phyloP scores from a whole-genome alignment of 2,113 vertebrate species.

The Percina caprodes region DNA sequence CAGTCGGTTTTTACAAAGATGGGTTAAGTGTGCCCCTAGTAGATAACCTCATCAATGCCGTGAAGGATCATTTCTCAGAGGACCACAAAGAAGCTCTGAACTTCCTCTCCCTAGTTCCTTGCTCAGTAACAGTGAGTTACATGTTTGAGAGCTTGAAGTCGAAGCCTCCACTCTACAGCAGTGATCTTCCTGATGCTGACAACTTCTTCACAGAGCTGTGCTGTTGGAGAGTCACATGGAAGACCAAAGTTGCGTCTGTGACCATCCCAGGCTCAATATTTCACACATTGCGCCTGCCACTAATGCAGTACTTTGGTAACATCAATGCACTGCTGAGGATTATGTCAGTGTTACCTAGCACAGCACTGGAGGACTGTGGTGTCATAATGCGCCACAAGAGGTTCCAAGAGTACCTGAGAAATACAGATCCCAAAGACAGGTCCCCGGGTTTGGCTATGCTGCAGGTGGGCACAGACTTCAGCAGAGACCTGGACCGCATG shows the following conservation, averaged over 20 bases:
- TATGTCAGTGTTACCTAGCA: conserved; percentile 91
- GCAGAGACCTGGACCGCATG: conserved; percentile 85
- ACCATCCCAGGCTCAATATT: conserved; percentile 93
- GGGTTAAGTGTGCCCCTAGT: conserved; percentile 90
- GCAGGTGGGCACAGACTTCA: conserved; percentile 83
- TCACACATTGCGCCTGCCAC: conserved; percentile 91
- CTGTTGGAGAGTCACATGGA: conserved; percentile 98
- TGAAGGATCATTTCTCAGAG: conserved; percentile 97
- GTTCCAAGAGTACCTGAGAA: conserved; percentile 90
- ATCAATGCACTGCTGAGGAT: conserved; percentile 93
- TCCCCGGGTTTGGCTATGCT: conserved; percentile 90
- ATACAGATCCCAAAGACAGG: conserved; percentile 87
- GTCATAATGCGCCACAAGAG: conserved; percentile 88
- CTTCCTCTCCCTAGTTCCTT: conserved; percentile 93
- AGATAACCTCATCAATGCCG: conserved; percentile 93
- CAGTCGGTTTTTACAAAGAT: conserved; percentile 93
- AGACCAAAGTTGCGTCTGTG: conserved; percentile 94
- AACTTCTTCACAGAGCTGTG: conserved; percentile 95
- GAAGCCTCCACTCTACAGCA: conserved; percentile 92
- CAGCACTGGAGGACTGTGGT: conserved; percentile 91
- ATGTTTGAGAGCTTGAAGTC: conserved; percentile 90
- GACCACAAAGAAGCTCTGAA: conserved; percentile 96
- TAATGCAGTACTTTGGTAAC: conserved; percentile 96
- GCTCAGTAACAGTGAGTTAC: conserved; percentile 91
- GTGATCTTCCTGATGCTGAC: conserved; percentile 93